A percentile compares a stretch with the other conserved stretches of the same genome.
phyloP scores from a whole-genome alignment of 2,797 vertebrate species.

The Sylvia borin region DNA sequence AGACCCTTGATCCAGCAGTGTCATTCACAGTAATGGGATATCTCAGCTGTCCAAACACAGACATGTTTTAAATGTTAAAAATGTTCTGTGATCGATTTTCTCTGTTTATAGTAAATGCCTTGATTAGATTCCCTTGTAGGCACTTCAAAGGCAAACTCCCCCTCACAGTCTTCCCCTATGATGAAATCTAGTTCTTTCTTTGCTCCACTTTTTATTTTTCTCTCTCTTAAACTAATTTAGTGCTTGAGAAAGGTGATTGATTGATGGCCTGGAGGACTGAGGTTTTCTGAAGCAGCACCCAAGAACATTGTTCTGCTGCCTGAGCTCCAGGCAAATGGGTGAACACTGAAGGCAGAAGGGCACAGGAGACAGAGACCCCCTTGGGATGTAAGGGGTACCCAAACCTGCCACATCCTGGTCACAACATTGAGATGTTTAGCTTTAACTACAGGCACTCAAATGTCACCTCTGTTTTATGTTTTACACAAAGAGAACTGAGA shows the following conservation, averaged over 20 bases:
- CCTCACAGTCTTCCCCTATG: neutral
- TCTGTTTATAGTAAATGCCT: slow-evolving; percentile 66
- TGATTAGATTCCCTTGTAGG: slow-evolving; percentile 64
- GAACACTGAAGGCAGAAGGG: neutral
- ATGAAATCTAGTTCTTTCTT: slow-evolving; percentile 35
- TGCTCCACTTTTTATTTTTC: slow-evolving; percentile 32
- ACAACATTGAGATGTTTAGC: neutral
- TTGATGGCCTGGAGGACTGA: slow-evolving; percentile 9
- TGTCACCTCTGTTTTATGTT: neutral
- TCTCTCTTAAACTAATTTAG: slow-evolving; percentile 30
- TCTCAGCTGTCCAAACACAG: slow-evolving; percentile 67
- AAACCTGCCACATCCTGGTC: neutral
- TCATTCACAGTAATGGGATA: slow-evolving; percentile 62
- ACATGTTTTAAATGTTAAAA: slow-evolving; percentile 71
- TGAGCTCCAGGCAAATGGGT: neutral
- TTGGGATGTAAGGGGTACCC: neutral
- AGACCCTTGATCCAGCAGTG: slow-evolving; percentile 48
- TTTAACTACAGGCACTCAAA: neutral
- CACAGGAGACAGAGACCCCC: fast-evolving
- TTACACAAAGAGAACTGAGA: neutral
- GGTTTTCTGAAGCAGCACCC: neutral
- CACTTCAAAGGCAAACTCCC: slow-evolving; percentile 36
- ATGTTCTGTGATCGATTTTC: slow-evolving; percentile 61
- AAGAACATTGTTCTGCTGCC: neutral
- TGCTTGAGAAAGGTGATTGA: slow-evolving; percentile 28